Conservation (phyloP, 2,797 vertebrate genomes). For the Vespertilio murinus region DNA sequence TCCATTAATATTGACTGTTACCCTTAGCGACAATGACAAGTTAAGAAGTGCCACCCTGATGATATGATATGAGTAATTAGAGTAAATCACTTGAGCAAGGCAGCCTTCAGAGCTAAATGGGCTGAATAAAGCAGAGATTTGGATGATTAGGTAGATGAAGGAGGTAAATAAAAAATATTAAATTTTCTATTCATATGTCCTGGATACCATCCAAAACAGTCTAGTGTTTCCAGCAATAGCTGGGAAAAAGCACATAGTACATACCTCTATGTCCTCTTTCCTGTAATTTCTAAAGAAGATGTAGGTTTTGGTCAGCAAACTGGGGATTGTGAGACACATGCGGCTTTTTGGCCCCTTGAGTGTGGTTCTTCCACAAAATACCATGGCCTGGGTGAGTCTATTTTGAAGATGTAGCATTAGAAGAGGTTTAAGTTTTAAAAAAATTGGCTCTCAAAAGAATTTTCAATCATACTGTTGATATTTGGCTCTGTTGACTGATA, state of each 20-base stretch:
- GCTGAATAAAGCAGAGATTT: slow-evolving; percentile 1
- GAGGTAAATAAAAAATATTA: slow-evolving; percentile 40
- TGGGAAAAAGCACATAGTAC: background rate
- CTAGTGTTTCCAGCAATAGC: background rate
- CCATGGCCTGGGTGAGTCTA: no score
- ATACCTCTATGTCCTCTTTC: background rate
- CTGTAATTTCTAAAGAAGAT: slow-evolving; percentile 12
- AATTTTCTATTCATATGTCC: background rate
- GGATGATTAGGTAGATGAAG: background rate
- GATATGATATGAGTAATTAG: slow-evolving; percentile 43
- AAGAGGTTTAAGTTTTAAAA: no score
- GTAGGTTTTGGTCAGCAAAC: background rate
- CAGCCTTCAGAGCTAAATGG: slow-evolving; percentile 16
- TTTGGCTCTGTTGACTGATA: no score
- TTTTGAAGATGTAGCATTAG: no score
- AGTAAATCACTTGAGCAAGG: slow-evolving; percentile 36
- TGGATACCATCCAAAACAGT: background rate
- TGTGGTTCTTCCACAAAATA: no score
- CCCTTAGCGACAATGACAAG: slow-evolving; percentile 7
- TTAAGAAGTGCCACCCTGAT: slow-evolving; percentile 9
- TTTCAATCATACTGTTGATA: no score
- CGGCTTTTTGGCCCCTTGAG: no score
- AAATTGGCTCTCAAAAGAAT: no score
- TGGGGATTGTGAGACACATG: no score
- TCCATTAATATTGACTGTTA: slow-evolving; percentile 44